These are phyloP conservation scores for Eupithecia centaureata DNA, from an alignment of 2,888 invertebrate species.

Conservation along the genomic window DNA sequence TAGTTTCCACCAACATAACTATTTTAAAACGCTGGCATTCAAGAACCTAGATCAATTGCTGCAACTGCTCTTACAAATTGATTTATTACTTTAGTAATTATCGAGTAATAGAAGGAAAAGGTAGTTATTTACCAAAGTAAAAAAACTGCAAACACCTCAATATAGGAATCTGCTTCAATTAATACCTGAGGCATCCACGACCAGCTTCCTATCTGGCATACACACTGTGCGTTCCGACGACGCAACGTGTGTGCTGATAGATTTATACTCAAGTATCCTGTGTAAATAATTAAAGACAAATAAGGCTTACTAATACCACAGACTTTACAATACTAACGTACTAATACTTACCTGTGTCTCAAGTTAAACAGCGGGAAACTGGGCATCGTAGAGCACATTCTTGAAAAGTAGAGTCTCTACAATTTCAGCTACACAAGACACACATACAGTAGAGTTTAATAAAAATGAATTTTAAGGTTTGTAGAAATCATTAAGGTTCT, in stretches of 20 bases:
- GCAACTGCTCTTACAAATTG: not conserved
- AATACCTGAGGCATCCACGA: not conserved
- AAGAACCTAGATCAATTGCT: not conserved
- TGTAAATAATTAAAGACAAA: not conserved
- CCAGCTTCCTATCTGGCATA: not conserved
- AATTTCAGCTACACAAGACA: no score
- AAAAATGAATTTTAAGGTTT: no score
- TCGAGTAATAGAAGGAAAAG: not conserved
- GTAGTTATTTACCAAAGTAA: not conserved
- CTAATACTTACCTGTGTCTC: no score
- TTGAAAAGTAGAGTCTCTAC: no score
- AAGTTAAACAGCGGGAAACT: no score
- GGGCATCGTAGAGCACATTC: no score
- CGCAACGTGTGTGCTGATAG: not conserved
- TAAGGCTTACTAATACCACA: no score
- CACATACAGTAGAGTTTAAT: no score
- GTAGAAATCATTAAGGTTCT: no score
- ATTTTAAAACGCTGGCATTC: not conserved
- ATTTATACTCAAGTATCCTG: not conserved
- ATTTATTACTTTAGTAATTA: constrained; percentile 2
- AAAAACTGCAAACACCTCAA: constrained; percentile 12
- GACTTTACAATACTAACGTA: no score
- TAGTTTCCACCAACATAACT: no score
- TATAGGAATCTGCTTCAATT: constrained; percentile 10
- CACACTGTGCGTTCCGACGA: not conserved